Evolutionary conservation across 53 echinoderm and acorn worm species (phyloP), one percentile per base, ranked within the genome.

Genomic region (Glandiceps talaboti): DNA sequence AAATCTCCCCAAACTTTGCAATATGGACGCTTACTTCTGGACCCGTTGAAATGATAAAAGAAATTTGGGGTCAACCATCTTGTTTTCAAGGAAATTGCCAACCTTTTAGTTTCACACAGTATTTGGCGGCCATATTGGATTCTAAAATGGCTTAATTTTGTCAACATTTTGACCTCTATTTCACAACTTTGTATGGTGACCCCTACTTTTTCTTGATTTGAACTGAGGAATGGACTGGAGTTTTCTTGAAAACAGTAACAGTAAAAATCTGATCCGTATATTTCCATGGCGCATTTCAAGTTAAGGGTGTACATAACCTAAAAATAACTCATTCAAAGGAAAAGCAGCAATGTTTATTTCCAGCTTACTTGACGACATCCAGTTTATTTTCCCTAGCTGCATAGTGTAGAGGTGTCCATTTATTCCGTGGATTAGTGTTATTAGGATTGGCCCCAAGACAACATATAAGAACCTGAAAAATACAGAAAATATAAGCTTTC

Each of bases 351-450:
- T n/a, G n/a, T 26, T 25, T 14, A 30, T 26, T 76, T 25, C 25
- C 32, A 14, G 82, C 94, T 89, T 87, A 96, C 97, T 91, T 89
- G 30, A 91, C 84, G 74, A 85, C 87, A 27, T 80, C 75, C 14
- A 87, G 31, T 31, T 93, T 79, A 76, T 92, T 96, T 29, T 80
- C 81, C 82, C 89, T 88, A 75, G 92, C 91, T 73, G 97, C 97
- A 89, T 82, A 96, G 80, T 96, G 97, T 29, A 96, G 82, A 0
- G 97, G 91, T 27, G 89, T 86, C 97, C 97, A 96, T 1, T 85
- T 83, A 81, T 90, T 96, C 33, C 86, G 27, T 27, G 77, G 79
- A 79, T 89, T 90, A 28, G 26, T 30, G 0, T 82, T 82, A 79
- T 93, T 89, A 10, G 97, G 97, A 79, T 93, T 83, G 32, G 97